Conservation (phyloP, 2,797 vertebrate genomes). For the Malacoraja senta region DNA sequence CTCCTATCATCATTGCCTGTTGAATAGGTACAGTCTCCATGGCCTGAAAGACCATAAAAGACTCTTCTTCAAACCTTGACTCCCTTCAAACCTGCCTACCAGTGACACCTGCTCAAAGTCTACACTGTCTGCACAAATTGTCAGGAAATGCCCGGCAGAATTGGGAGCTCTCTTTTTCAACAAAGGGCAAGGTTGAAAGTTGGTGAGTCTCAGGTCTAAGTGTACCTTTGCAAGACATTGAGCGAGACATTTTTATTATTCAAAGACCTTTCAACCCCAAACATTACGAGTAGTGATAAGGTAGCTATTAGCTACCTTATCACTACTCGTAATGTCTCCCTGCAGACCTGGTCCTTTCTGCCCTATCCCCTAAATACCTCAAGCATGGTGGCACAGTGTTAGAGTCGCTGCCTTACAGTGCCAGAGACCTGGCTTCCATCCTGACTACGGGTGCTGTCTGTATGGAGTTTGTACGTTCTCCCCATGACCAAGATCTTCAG, state of each 20-base stretch:
- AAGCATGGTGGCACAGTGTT: neutral
- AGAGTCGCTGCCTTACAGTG: too few relatives aligned
- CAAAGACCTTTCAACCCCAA: neutral
- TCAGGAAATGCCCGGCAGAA: neutral
- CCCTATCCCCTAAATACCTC: neutral
- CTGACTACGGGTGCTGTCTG: too few relatives aligned
- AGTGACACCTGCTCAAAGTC: neutral
- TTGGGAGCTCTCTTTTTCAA: neutral
- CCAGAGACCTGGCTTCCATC: too few relatives aligned
- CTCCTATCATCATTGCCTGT: neutral
- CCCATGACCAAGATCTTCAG: too few relatives aligned
- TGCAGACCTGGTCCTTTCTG: neutral
- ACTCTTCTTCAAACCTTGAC: fast-evolving
- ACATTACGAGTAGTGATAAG: too few relatives aligned
- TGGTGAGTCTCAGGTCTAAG: neutral
- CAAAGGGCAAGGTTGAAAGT: neutral
- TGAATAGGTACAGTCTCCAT: neutral
- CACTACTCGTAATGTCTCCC: too few relatives aligned
- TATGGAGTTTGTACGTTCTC: too few relatives aligned
- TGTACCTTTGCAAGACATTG: neutral
- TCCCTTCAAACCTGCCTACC: neutral
- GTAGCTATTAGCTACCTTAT: neutral
- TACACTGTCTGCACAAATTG: neutral
- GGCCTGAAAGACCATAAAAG: neutral
- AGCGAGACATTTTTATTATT: neutral